Percentiles rank a stretch among this genome's conserved stretches.
phyloP scores from a whole-genome alignment of 23 tunicate genomes.

The Styela clava region DNA sequence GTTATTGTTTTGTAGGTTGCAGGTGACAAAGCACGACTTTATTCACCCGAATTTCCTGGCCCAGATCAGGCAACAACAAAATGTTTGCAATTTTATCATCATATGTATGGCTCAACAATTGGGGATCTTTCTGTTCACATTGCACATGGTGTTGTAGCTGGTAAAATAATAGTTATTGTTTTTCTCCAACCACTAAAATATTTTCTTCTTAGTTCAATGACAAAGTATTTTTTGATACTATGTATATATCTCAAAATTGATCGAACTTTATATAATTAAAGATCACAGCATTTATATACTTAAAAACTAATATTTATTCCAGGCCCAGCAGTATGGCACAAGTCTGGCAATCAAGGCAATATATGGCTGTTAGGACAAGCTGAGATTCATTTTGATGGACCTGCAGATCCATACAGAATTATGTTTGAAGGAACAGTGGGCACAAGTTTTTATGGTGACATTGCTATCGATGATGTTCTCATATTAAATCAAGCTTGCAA shows the following conservation, averaged over 20 bases:
- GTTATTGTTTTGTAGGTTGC: constrained; percentile 3
- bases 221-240: too few relatives aligned
- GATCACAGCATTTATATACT: too few relatives aligned
- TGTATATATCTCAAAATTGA: too few relatives aligned
- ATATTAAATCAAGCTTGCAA: constrained; percentile 45
- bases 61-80: background rate
- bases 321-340: constrained; percentile 60
- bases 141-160: constrained; percentile 33
- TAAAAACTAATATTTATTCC: too few relatives aligned
- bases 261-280: too few relatives aligned
- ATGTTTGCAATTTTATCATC: constrained; percentile 65
- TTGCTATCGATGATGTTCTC: constrained; percentile 60
- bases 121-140: constrained; percentile 39
- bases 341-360: constrained; percentile 60
- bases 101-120: constrained; percentile 56
- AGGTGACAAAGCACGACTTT: constrained; percentile 38
- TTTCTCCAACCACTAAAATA: background rate
- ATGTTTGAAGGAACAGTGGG: constrained; percentile 52
- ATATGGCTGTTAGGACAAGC: constrained; percentile 56
- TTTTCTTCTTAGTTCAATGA: background rate
- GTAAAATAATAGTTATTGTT: too few relatives aligned
- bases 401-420: constrained; percentile 31
- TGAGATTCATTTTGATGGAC: constrained; percentile 16
- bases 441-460: constrained; percentile 48
- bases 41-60: constrained; percentile 53